Evolutionary conservation across 2,888 invertebrate species (phyloP).

Genomic region (Agrilus biguttatus): DNA sequence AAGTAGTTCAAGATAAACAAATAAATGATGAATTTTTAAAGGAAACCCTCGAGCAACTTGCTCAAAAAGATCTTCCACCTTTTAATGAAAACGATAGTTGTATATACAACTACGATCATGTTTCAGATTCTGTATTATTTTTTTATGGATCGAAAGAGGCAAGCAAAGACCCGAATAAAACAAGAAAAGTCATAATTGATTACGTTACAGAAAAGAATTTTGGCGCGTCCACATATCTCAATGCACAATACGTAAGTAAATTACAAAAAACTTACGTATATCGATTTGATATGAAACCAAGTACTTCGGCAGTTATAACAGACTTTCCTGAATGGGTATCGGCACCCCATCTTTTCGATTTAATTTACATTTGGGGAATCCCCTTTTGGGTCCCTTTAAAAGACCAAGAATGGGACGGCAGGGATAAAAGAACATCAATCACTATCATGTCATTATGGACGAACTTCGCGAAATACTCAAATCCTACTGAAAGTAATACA

Average conservation of each 20-base stretch:
- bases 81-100: conserved; percentile 38
- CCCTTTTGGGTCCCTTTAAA: conserved; percentile 52
- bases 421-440: conserved; percentile 66
- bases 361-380: conserved; percentile 69
- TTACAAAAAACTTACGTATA: conserved; percentile 52
- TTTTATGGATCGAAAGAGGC: conserved; percentile 59
- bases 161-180: conserved; percentile 41
- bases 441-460: conserved; percentile 70
- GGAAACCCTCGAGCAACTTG: conserved; percentile 45
- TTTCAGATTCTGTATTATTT: conserved; percentile 60
- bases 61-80: conserved; percentile 44
- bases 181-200: conserved; percentile 52
- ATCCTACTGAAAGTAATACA: conserved; percentile 55
- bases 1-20: conserved; percentile 44
- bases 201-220: conserved; percentile 54
- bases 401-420: conserved; percentile 55
- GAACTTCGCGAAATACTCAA: conserved; percentile 60
- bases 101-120: conserved; percentile 48
- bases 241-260: conserved; percentile 50
- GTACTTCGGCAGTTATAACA: conserved; percentile 45
- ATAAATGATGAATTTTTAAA: conserved; percentile 38
- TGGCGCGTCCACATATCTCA: conserved; percentile 53
- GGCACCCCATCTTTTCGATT: conserved; percentile 69
- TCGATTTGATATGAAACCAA: conserved; percentile 61
- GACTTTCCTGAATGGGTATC: conserved; percentile 64